Percentiles rank a stretch among this genome's conserved stretches.
Evolutionary conservation across 2,113 vertebrate genomes (phyloP).

Genomic region (Pardalotus punctatus): DNA sequence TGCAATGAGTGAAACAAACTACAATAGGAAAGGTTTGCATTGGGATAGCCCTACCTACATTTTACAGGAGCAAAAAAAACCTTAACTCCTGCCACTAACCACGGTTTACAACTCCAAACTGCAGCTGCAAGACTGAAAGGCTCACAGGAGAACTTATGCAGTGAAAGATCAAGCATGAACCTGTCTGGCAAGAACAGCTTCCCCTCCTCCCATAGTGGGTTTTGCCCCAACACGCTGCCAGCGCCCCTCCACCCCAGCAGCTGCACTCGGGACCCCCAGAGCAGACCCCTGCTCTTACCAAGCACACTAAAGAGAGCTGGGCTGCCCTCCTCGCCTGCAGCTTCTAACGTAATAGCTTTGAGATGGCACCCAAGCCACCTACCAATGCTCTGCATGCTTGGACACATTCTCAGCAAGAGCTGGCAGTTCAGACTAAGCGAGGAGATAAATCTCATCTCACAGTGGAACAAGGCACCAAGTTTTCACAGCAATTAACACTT

Average conservation of each 20-base stretch:
- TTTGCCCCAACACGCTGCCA: neutral
- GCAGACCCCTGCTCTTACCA: neutral
- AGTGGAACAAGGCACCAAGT: neutral
- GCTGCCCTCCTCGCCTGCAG: accelerated
- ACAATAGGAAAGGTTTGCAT: neutral
- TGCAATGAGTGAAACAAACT: neutral
- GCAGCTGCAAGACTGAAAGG: neutral
- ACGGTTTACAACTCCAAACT: neutral
- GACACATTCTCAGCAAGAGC: neutral
- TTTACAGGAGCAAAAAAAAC: neutral
- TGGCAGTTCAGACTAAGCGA: neutral
- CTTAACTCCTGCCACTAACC: neutral
- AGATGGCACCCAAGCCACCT: neutral
- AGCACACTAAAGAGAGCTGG: neutral
- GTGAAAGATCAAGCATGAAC: neutral
- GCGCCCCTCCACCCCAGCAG: neutral
- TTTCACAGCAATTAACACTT: neutral
- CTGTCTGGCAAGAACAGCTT: neutral
- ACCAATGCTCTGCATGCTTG: accelerated
- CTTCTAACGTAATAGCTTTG: neutral
- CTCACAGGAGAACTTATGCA: neutral
- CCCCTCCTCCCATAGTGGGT: neutral
- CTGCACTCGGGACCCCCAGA: neutral
- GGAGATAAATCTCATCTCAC: neutral
- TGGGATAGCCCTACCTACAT: neutral